phyloP scores from a whole-genome alignment of 2,888 invertebrate species.

The Harpagoxenus sublaevis region DNA sequence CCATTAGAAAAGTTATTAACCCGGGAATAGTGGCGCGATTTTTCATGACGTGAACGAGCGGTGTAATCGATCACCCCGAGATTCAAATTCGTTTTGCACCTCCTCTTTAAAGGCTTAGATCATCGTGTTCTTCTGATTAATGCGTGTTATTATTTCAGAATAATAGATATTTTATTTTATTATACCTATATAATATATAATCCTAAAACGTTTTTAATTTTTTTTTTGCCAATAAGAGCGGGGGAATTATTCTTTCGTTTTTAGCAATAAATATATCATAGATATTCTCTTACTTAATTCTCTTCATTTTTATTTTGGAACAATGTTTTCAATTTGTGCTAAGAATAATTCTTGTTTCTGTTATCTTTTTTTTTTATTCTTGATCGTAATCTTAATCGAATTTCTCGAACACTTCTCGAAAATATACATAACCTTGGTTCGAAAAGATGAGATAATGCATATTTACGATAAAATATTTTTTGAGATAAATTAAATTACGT shows the following conservation, averaged over 20 bases:
- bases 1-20: constrained; percentile 56
- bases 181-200: background rate
- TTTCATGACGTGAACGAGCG: constrained; percentile 36
- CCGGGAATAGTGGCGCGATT: constrained; percentile 20
- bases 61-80: constrained; percentile 41
- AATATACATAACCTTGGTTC: background rate
- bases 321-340: background rate
- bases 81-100: constrained; percentile 38
- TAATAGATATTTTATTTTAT: background rate
- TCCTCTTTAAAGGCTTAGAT: background rate
- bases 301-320: background rate
- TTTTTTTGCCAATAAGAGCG: background rate
- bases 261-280: background rate
- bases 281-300: background rate
- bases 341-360: background rate
- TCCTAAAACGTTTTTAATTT: background rate
- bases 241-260: background rate
- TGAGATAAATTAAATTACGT: constrained; percentile 25
- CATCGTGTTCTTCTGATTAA: background rate
- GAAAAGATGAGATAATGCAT: background rate
- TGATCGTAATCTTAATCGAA: background rate
- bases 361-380: background rate
- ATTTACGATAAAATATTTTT: constrained; percentile 15
- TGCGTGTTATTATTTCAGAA: constrained; percentile 17
- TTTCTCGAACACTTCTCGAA: background rate